phyloP scores from a whole-genome alignment of 1,140 invertebrate genomes.

The Drosophila oshimai region DNA sequence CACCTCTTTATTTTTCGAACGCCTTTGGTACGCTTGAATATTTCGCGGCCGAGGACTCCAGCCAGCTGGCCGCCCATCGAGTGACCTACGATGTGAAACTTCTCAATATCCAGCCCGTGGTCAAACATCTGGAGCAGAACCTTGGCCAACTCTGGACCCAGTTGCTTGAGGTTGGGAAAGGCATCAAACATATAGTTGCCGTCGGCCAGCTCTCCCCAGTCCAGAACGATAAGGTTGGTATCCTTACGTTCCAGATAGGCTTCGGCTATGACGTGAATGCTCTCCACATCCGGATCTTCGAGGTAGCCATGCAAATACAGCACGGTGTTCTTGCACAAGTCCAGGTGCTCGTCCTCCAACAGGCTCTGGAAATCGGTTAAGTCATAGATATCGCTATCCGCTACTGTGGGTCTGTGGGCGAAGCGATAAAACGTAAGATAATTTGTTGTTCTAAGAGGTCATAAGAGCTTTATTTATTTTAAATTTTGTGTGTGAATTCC shows the following conservation, averaged over 20 bases:
- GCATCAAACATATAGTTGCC: slow-evolving; percentile 85
- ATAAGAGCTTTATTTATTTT: too few relatives aligned
- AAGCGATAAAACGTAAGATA: not conserved
- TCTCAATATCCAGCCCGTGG: slow-evolving; percentile 75
- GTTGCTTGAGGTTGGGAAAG: slow-evolving; percentile 83
- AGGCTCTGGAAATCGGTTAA: slow-evolving; percentile 62
- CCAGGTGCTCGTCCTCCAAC: slow-evolving; percentile 83
- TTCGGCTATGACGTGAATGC: slow-evolving; percentile 83
- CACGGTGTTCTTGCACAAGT: slow-evolving; percentile 83
- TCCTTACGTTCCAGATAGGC: slow-evolving; percentile 82
- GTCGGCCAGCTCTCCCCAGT: slow-evolving; percentile 86
- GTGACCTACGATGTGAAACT: slow-evolving; percentile 89
- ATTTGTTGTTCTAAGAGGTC: too few relatives aligned
- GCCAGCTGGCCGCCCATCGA: slow-evolving; percentile 90
- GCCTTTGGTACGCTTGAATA: slow-evolving; percentile 65
- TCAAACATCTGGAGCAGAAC: slow-evolving; percentile 76
- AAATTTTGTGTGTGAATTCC: too few relatives aligned
- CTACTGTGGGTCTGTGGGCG: slow-evolving; percentile 54
- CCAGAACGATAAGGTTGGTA: slow-evolving; percentile 84
- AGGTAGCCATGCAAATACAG: slow-evolving; percentile 85
- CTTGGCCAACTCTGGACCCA: slow-evolving; percentile 71
- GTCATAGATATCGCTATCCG: slow-evolving; percentile 74
- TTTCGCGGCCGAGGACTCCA: slow-evolving; percentile 85
- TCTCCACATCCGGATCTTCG: slow-evolving; percentile 84
- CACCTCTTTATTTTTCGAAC: slow-evolving; percentile 76